Evolutionary conservation across 2,797 vertebrate genomes (phyloP), one percentile per base, ranked within the genome.

Genomic region (Tympanoctomys barrerae): DNA sequence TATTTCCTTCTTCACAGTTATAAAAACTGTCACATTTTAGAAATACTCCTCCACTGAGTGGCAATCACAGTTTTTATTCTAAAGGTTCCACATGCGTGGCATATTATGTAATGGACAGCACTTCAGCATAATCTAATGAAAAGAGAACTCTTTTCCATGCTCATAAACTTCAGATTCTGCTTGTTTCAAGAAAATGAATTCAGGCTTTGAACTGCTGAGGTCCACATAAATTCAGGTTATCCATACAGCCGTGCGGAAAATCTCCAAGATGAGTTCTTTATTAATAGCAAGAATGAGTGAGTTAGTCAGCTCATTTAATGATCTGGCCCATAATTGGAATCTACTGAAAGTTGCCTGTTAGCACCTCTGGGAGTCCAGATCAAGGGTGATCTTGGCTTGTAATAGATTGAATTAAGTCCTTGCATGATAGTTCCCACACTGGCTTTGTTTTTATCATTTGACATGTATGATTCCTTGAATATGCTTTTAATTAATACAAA

Each of bases 361-460:
- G 97, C 98, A 98, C 97, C 97, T 98, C 75, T 92, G 98, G 94
- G 98, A 98, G 96, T 59, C 94, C 91, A 98, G 98, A 99, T 98
- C 98, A 98, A 98, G 97, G 94, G 80, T 98, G 98, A 99, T 98
- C 99, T 99, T 99, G 99, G 98, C 92, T 98, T 97, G 78, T 3
- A 89, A 66, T 94, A 88, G 64, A 77, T 95, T 9, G 85, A 98
- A 99, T 98, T 98, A 98, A 98, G 99, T 98, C n/a, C 97, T 98
- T 82, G 81, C 83, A 12, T 87, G 95, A 78, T 96, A 79, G 89
- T 97, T 97, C 78, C 96, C 90, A 96, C 54, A 75, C 81, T 66
- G 85, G 82, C 68, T 73, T 94, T 96, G 94, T 96, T 98, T 93
- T 97, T 91, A 95, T 87, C 90, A 85, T 90, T 86, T 91, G 83